Percentiles rank a stretch among this genome's conserved stretches.
phyloP scores from a whole-genome alignment of 2,888 invertebrate genomes.

The Eristalis arbustorum region DNA sequence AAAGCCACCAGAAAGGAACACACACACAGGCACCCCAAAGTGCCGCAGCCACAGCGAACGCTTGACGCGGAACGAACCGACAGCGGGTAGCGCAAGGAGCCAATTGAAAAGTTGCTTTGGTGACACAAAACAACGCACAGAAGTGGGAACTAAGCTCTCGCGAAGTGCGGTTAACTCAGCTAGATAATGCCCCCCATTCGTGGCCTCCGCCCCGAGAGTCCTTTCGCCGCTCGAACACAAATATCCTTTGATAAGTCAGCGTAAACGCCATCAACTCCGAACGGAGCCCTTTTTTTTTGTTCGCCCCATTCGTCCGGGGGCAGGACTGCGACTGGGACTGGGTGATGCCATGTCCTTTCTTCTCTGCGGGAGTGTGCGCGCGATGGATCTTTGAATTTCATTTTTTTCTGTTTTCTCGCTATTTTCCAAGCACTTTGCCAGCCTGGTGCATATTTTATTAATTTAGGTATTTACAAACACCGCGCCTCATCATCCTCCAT shows the following conservation, averaged over 20 bases:
- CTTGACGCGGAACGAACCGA: constrained; percentile 17
- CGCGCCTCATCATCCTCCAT: background rate
- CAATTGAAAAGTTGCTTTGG: constrained; percentile 71
- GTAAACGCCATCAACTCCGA: constrained; percentile 64
- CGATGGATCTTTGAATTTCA: constrained; percentile 42
- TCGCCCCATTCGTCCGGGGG: background rate
- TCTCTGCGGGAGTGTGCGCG: constrained; percentile 19
- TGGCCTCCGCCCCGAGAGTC: constrained; percentile 4
- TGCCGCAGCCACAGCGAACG: background rate
- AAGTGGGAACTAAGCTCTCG: constrained; percentile 46
- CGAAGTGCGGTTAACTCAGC: constrained; percentile 64
- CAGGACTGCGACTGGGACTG: background rate
- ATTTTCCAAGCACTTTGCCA: constrained; percentile 29
- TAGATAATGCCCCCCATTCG: constrained; percentile 49
- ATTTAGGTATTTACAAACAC: constrained; percentile 53
- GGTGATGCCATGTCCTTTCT: constrained; percentile 19
- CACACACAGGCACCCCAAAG: background rate
- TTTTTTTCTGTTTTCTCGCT: too few relatives aligned
- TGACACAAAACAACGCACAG: constrained; percentile 61
- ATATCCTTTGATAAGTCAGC: constrained; percentile 70
- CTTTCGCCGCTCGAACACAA: constrained; percentile 44
- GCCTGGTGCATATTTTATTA: constrained; percentile 60
- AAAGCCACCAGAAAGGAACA: constrained; percentile 8
- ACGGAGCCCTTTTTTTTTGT: constrained; percentile 45
- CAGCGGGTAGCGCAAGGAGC: background rate